phyloP scores from a whole-genome alignment of 2,888 invertebrate species.

The Myopa testacea region DNA sequence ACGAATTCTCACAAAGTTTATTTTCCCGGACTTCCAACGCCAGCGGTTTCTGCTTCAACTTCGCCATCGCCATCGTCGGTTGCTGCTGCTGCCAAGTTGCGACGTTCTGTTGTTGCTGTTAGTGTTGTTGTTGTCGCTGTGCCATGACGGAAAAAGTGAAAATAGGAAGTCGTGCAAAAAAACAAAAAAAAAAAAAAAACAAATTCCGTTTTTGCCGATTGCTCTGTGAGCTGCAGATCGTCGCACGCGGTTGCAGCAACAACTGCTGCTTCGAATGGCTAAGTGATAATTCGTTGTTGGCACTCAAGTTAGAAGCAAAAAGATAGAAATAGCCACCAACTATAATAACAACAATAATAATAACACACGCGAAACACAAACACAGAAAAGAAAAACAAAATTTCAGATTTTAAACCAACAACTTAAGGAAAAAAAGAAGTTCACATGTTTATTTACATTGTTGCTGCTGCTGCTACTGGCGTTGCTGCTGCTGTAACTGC shows the following conservation, averaged over 20 bases:
- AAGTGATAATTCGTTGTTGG: conserved; percentile 15
- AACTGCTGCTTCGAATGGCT: background rate
- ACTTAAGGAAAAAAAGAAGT: background rate
- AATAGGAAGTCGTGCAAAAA: conserved; percentile 56
- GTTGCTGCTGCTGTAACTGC: background rate
- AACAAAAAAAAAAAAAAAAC: conserved; percentile 31
- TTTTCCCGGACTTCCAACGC: background rate
- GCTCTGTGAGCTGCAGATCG: conserved; percentile 2
- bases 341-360: background rate
- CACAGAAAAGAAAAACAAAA: background rate
- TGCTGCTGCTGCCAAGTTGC: conserved; percentile 17
- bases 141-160: conserved; percentile 60
- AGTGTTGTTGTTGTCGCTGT: conserved; percentile 39
- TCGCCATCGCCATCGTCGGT: background rate
- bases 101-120: conserved; percentile 28
- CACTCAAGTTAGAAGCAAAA: background rate
- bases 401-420: background rate
- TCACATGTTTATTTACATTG: background rate
- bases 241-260: conserved; percentile 5
- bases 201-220: conserved; percentile 11
- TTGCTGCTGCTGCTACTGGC: background rate
- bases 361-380: background rate
- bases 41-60: too few species aligned
- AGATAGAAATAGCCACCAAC: background rate
- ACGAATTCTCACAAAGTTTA: conserved; percentile 3